A percentile compares a stretch with the other conserved stretches of the same genome.
These are phyloP conservation scores for Fukomys damarensis DNA, from an alignment of 2,113 vertebrate genomes.

Conservation along the genomic window DNA sequence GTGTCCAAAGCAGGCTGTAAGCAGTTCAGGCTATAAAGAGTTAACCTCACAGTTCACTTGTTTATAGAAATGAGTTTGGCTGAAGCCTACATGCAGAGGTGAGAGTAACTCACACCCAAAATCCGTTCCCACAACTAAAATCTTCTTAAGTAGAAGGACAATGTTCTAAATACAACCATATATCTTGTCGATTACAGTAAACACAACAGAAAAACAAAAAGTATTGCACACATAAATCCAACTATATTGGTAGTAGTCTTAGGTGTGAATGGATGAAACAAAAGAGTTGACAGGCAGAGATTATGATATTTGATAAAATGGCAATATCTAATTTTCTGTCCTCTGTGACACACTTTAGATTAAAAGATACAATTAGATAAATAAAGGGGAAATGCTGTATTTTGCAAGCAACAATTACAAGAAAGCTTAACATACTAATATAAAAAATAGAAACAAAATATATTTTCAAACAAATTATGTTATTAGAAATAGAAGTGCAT, in stretches of 20 bases:
- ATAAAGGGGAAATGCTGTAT: not conserved
- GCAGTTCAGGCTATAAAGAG: no score
- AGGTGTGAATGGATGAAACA: not conserved
- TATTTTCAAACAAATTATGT: not conserved
- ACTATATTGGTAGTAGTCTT: not conserved
- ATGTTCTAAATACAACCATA: no score
- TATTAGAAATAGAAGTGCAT: not conserved
- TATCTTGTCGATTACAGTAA: not conserved
- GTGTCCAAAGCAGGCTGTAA: no score
- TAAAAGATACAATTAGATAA: not conserved
- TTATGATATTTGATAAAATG: not conserved
- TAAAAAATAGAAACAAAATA: not conserved
- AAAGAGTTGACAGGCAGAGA: not conserved
- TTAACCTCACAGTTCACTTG: no score
- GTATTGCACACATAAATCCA: not conserved
- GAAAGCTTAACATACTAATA: not conserved
- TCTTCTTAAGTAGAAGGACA: no score
- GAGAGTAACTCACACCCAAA: no score
- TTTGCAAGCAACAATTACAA: not conserved
- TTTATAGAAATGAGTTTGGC: no score
- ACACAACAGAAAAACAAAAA: not conserved
- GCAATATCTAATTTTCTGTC: not conserved
- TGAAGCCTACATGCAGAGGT: no score
- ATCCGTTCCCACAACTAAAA: no score
- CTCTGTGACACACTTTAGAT: not conserved